Evolutionary conservation across 2,888 invertebrate genomes (phyloP), one percentile per base, ranked within the genome.

Genomic region (Rugalucina vietnamica): DNA sequence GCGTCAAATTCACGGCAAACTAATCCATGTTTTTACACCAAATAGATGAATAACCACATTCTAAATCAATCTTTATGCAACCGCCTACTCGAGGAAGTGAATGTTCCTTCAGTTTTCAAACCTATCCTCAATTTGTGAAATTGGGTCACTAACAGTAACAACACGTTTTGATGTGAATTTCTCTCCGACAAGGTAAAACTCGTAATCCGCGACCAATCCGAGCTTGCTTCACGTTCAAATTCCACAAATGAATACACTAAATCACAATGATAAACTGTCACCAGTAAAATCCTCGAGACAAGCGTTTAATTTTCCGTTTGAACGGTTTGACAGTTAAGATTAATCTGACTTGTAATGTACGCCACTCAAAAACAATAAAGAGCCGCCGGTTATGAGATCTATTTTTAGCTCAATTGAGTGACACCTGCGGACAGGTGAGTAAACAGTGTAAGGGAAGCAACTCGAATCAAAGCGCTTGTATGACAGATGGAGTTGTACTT

Each of bases 391-490:
- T 49, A 69, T 69, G 27, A 36, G 54, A 71, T 37, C 74, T 43
- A 86, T 84, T 74, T 81, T 81, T 79, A 81, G 86, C 75, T 36
- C 57, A 50, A 76, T 76, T 60, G 78, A 74, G 81, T 81, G 86
- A 87, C 88, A 74, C 76, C 88, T 88, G 72, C 82, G 82, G 81
- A 78, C 82, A 85, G 85, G 85, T 88, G 77, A 83, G 60, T 29
- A 21, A 76, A n/a, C 27, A 32, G 1, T 34, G 3, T 32, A 65
- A 65, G 65, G 65, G 1, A 5, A 24, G 34, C 34, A 65, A 65
- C 65, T 65, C 65, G 32, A 21, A n/a, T 18, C 65, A 18, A n/a
- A n/a, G n/a, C n/a, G n/a, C n/a, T n/a, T n/a, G n/a, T n/a, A n/a
- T n/a, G n/a, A n/a, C n/a, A n/a, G n/a, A n/a, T n/a, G n/a, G n/a